A percentile compares a stretch with the other conserved stretches of the same genome.
Conservation (phyloP, 2,888 invertebrate species). For the Lapara coniferarum region DNA sequence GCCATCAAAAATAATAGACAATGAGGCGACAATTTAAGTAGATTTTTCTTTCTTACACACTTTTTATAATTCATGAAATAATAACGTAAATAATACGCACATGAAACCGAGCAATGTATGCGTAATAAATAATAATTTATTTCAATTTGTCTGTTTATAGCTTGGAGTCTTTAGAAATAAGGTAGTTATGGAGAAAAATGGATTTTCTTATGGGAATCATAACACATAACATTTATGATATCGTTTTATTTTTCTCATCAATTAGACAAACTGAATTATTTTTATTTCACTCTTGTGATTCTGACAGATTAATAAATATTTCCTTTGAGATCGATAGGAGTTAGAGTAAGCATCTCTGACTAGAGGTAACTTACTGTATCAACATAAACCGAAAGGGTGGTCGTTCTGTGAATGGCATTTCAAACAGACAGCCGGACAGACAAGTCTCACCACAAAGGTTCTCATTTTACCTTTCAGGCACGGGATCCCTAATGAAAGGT, state of each 20-base stretch:
- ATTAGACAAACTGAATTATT: no score
- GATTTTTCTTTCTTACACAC: slow-evolving; percentile 4
- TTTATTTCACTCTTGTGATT: no score
- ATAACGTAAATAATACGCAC: background rate
- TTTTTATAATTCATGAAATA: background rate
- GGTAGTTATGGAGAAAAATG: no score
- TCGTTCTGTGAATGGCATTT: background rate
- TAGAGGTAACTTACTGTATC: background rate
- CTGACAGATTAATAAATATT: background rate
- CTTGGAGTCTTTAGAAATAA: no score
- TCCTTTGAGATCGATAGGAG: background rate
- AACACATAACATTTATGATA: no score
- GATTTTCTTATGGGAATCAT: no score
- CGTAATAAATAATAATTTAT: background rate
- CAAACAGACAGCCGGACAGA: background rate
- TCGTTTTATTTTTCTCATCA: no score
- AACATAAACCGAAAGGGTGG: background rate
- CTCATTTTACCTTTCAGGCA: slow-evolving; percentile 15
- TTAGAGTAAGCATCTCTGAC: no score
- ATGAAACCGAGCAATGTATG: background rate
- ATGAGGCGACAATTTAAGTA: background rate
- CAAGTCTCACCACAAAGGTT: background rate
- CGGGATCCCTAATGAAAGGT: background rate
- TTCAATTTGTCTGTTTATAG: no score
- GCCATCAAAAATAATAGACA: slow-evolving; percentile 29